Evolutionary conservation across 2,113 vertebrate species (phyloP), one percentile per base, ranked within the genome.

Genomic region (Trochalopteron elliotii): DNA sequence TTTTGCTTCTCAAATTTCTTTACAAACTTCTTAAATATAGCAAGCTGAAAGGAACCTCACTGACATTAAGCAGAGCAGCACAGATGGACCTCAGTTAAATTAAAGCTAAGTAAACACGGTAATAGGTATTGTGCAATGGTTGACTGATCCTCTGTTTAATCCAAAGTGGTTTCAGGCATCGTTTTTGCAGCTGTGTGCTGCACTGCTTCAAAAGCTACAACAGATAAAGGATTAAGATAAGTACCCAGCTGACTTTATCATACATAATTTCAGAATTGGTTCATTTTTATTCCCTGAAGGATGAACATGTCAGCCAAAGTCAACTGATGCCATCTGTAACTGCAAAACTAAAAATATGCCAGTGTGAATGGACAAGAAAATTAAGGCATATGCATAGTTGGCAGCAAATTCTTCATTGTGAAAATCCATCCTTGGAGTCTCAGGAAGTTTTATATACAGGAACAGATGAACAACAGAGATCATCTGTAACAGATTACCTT

Each of bases 71-170:
- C 95, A 95, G 90, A 56, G 82, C 94, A 97, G 96, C 94, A 89
- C 92, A 97, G 94, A 97, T 84, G 95, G 93, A 96, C 92, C 77
- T 87, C 65, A 82, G 88, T 90, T 94, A 94, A 97, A 96, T 97
- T 93, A 96, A 97, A 97, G 93, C 95, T 97, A 97, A 97, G 94
- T 94, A 97, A 97, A 97, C 93, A 94, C 77, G 69, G 57, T 95
- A 96, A 95, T 81, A 85, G 64, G 75, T 86, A 91, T 96, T 92
- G 96, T 94, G 97, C 95, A 96, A 96, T 71, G 91, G 83, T 91
- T 91, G 90, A 91, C 86, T 96, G 90, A 96, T 92, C 89, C 85
- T 94, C 90, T 94, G 70, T 78, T 95, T 95, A 97, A 94, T 95
- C 95, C 89, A 94, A 92, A 97, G 82, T 89, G 83, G 80, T 95